Evolutionary conservation across 1,140 invertebrate species (phyloP), one percentile per base, ranked within the genome.

Genomic region (Aphelinus atriplicis): DNA sequence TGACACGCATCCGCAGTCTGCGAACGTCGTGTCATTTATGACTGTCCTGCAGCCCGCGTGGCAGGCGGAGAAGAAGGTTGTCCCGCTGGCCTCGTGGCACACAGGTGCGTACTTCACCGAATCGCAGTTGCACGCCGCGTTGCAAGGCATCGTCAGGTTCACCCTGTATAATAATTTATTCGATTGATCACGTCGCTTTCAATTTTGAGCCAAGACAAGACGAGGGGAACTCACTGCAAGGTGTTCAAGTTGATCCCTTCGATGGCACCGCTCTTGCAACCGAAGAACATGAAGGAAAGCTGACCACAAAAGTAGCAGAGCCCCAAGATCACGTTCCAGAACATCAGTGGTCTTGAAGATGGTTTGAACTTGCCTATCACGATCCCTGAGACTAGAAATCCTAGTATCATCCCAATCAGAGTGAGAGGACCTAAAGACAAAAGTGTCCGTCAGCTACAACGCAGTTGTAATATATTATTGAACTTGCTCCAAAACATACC

Each of bases 321-420:
- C 1, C 91, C 92, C 48, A 92, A 90, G 2, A 92, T 68, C 0
- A 93, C 90, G 80, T 93, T 93, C 91, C 92, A 93, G 60, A 87
- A 85, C 0, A 93, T 85, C 0, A 93, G 83, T 60, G 88, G 89
- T 69, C 90, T 86, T 0, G 92, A 89, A 10, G 86, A 79, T 0
- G 92, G 92, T 75, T 91, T 90, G 61, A 89, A 91, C 80, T 90
- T 91, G 7, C 90, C 90, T 42, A 93, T 91, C 0, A 92, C 73
- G 10, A 89, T 80, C 9, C 92, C 92, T 1, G 91, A 92, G 0
- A 90, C 65, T 45, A 93, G 79, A 53, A 93, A 89, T n/a, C 92
- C 92, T 43, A 90, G 76, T 0, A 91, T 86, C 89, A 91, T 91
- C 43, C 91, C 90, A 42, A 91, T 57, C 64, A 92, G 81, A 0